A percentile compares a stretch with the other conserved stretches of the same genome.
Evolutionary conservation across 2,113 vertebrate genomes (phyloP).

Genomic region (Apodemus speciosus): DNA sequence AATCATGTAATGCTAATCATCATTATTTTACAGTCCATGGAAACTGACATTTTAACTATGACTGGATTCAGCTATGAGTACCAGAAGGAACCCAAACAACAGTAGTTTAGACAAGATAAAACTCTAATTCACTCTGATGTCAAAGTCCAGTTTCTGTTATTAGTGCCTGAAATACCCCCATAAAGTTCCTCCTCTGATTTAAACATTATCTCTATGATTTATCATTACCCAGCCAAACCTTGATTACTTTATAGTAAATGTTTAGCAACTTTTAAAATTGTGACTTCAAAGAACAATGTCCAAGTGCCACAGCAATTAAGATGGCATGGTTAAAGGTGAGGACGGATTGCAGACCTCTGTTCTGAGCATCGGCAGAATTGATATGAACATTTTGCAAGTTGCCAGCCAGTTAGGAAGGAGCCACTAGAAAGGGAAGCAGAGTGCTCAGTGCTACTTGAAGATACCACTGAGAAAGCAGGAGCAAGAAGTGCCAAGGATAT

Average conservation of each 20-base stretch:
- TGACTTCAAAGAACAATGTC: slow-evolving; percentile 56
- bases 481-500: too few relatives aligned
- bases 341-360: neutral
- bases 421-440: neutral
- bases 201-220: slow-evolving; percentile 8
- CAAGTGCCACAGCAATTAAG: slow-evolving; percentile 31
- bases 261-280: slow-evolving; percentile 3
- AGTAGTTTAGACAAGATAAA: slow-evolving; percentile 33
- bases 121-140: neutral
- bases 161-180: neutral
- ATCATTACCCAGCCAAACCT: neutral
- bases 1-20: neutral
- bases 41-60: neutral
- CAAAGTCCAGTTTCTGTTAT: slow-evolving; percentile 13
- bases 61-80: neutral
- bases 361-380: neutral
- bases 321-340: neutral
- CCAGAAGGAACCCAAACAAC: neutral
- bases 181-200: neutral
- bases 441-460: neutral
- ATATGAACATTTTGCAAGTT: neutral
- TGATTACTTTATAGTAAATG: slow-evolving; percentile 25
- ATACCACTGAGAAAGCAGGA: neutral
- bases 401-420: neutral
- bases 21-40: neutral